phyloP scores from a whole-genome alignment of 1,140 invertebrate species.

The Caerostris darwini region DNA sequence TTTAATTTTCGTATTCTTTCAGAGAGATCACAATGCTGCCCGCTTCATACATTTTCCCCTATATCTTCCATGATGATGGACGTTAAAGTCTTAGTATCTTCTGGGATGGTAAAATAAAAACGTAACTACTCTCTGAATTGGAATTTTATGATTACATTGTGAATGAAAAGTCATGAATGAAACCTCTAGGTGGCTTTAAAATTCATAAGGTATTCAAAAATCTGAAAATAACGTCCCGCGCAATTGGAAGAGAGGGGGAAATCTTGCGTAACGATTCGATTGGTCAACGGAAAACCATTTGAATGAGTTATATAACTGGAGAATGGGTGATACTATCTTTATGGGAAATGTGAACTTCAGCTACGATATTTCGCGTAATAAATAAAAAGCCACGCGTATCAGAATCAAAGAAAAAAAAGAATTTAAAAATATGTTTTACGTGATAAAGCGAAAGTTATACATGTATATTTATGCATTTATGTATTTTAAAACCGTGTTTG shows the following conservation, averaged over 20 bases:
- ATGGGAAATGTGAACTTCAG: not conserved
- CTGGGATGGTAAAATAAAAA: slow-evolving; percentile 13
- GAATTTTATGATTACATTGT: slow-evolving; percentile 40
- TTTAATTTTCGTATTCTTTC: slow-evolving; percentile 28
- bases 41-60: not conserved
- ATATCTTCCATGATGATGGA: not conserved
- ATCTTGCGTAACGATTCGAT: not conserved
- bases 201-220: slow-evolving; percentile 31
- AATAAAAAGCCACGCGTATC: no score
- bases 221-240: not conserved
- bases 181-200: not conserved
- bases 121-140: not conserved
- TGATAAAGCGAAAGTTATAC: no score
- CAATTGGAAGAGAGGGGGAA: not conserved
- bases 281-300: not conserved
- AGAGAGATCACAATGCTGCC: not conserved
- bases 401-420: no score
- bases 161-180: slow-evolving; percentile 13
- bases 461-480: no score
- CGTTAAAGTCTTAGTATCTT: not conserved
- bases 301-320: not conserved
- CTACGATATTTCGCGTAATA: not conserved
- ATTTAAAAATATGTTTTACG: no score
- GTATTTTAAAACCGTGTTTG: no score
- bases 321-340: not conserved